Base-by-base conservation (phyloP, 1,140 invertebrate genomes). In the Scaptodrosophila lebanonensis region DNA sequence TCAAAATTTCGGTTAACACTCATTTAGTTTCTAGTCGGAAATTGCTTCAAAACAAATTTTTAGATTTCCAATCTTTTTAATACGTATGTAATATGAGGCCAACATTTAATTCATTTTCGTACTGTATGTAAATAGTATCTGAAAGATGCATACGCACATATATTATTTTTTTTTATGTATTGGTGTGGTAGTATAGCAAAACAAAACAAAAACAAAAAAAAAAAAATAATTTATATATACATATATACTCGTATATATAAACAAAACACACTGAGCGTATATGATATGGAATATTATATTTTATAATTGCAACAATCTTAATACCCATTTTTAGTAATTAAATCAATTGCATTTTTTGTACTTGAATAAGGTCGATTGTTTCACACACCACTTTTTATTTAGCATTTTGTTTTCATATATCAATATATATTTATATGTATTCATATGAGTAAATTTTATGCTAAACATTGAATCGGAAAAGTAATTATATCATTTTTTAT, bases 311-410 rank as follows among this genome's bases (percentile, higher is more conserved):
- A 25, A 42, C 25, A 48, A 42, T 25, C 13, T 12, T 44, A 40
- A 62, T 54, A n/a, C n/a, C n/a, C n/a, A n/a, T n/a, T n/a, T n/a
- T n/a, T 43, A 35, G 11, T 49, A 58, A 44, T 49, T 52, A 38
- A 59, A 35, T 51, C 56, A 29, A 61, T 66, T 66, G 53, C 57
- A 66, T 70, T 76, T 76, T 30, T 47, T 77, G 63, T 77, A 76
- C 18, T 58, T 51, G 29, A 54, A 53, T 61, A 29, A 51, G 40
- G 18, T 45, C 38, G 56, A 72, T 57, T 65, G 50, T 57, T 73
- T 17, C 33, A 52, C 66, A 44, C 25, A 51, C 17, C 13, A 33
- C 13, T 33, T 48, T 49, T 49, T 25, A 40, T 51, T 51, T 42
- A 51, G 49, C 49, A 51, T 51, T 51, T 51, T 51, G 49, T 42